Base-by-base conservation (phyloP, 2,113 vertebrate species). In the Oncorhynchus keta region DNA sequence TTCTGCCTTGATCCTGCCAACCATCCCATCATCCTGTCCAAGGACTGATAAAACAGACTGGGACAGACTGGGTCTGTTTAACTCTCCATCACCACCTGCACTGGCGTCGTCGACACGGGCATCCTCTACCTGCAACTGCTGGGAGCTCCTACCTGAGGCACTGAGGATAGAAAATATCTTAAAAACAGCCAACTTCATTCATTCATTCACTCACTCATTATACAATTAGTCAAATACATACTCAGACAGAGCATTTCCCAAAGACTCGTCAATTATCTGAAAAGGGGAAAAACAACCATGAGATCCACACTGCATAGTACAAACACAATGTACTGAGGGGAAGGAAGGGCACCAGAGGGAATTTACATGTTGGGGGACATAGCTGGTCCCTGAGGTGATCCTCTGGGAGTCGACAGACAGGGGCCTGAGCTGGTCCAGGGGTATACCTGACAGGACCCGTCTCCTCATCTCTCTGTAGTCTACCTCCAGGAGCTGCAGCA, bases 391-490 rank as follows among this genome's bases (percentile, higher is more conserved):
- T 18, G 69, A 18, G 3, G 32, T 30, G 1, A 87, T 70, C 30
- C 30, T 55, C 20, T 72, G 70, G 5, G 64, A 79, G 78, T 90
- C 84, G 7, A 92, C 85, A 39, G 83, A 84, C 66, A 93, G 81
- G 22, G 91, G 89, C 30, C 74, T 51, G 0, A 92, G 88, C 0
- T 89, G 59, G 70, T 89, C 83, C 77, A 93, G 81, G 72, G 89
- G 81, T 75, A 83, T 77, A 0, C 92, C 93, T 8, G 68, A 75
- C 66, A 87, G 75, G 75, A 94, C 83, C 81, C 79, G 72, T 1
- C 49, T 76, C 66, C 79, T 92, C 89, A 91, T 89, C 57, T 82
- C 66, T 3, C 70, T 61, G 71, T 89, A 92, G 35, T 90, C 81
- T 5, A 68, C 72, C 7, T 93, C 85, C 67, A 94, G 79, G 20